Evolutionary conservation across 2,888 invertebrate genomes (phyloP).

Genomic region (Diogma glabrata): DNA sequence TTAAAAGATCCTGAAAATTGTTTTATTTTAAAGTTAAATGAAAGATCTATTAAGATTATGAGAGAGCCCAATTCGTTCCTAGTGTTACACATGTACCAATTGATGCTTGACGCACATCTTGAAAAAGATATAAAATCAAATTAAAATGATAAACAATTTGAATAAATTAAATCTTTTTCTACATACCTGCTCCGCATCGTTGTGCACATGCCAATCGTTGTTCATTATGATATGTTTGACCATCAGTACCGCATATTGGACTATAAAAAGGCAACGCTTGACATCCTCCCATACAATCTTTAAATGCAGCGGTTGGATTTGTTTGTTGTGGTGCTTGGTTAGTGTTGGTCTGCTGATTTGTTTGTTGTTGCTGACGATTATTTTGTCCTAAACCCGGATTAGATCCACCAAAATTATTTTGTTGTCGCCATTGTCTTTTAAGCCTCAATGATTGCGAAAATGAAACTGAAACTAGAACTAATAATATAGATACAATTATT

Average conservation of each 20-base stretch:
- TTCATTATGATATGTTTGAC: slow-evolving; percentile 2
- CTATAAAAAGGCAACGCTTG: not conserved
- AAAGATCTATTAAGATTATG: too few species aligned
- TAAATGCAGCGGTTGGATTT: not conserved
- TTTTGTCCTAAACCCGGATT: too few species aligned
- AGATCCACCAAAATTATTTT: too few species aligned
- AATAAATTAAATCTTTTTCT: not conserved
- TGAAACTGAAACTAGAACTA: too few species aligned
- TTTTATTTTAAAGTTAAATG: too few species aligned
- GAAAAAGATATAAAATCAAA: too few species aligned
- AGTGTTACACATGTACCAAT: slow-evolving; percentile 9
- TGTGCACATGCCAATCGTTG: slow-evolving; percentile 2
- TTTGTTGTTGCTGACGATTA: too few species aligned
- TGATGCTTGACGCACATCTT: not conserved
- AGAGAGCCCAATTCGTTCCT: too few species aligned
- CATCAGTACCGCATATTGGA: slow-evolving; percentile 6
- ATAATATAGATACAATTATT: too few species aligned
- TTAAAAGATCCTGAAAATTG: too few species aligned
- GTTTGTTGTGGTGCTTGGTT: not conserved
- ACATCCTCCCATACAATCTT: slow-evolving; percentile 2
- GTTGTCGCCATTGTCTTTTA: too few species aligned
- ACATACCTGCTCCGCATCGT: slow-evolving; percentile 4
- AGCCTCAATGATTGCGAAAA: too few species aligned
- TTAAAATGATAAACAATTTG: not conserved
- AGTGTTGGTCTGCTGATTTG: not conserved